phyloP scores from a whole-genome alignment of 2,113 vertebrate genomes.

The Stomatorhinus ivindoensis region DNA sequence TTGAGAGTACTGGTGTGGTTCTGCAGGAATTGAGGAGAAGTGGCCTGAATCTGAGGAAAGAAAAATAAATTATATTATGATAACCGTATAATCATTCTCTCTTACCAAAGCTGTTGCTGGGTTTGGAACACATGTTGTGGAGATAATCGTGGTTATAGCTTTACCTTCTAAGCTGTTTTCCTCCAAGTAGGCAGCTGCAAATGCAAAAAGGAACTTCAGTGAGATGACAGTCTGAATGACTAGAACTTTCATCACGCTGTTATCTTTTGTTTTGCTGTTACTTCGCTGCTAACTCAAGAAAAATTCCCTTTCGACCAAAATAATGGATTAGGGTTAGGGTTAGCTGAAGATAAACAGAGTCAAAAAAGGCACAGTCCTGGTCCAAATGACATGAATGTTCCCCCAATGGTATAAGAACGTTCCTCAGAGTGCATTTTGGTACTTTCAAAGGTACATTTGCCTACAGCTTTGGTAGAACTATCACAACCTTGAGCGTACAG shows the following conservation, averaged over 20 bases:
- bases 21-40: neutral
- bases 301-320: neutral
- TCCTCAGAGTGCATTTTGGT: neutral
- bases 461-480: neutral
- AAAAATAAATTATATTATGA: neutral
- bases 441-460: neutral
- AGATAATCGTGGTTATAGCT: neutral
- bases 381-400: neutral
- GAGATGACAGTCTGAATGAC: neutral
- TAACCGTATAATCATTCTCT: neutral
- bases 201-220: neutral
- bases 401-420: neutral
- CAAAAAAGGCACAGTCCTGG: neutral
- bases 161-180: conserved; percentile 6
- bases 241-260: neutral
- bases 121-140: neutral
- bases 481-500: neutral
- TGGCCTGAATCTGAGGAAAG: conserved; percentile 27
- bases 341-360: neutral
- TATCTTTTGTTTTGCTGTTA: neutral
- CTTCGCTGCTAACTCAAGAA: neutral
- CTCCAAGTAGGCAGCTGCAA: neutral
- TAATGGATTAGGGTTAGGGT: too few species aligned
- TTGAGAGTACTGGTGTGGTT: conserved; percentile 16
- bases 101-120: neutral